These are phyloP conservation scores for Epinephelus awoara DNA, from an alignment of 2,797 vertebrate species.

Conservation along the genomic window DNA sequence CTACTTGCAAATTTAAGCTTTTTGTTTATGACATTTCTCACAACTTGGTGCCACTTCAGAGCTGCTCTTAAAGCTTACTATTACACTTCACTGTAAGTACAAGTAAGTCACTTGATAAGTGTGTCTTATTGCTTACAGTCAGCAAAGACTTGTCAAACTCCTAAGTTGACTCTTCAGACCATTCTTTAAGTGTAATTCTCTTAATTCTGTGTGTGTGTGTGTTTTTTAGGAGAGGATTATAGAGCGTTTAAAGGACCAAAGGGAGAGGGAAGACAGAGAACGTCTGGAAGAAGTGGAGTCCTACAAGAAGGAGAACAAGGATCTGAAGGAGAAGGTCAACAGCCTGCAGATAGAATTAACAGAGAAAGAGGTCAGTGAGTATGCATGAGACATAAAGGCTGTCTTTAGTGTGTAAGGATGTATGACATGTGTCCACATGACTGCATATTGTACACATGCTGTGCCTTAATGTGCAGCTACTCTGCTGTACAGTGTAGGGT, in stretches of 20 bases:
- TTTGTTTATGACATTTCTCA: not conserved
- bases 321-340: conserved; percentile 98
- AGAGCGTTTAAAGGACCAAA: conserved; percentile 98
- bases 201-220: conserved; percentile 31
- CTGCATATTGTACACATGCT: conserved; percentile 8
- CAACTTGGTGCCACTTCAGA: not conserved
- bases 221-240: conserved; percentile 95
- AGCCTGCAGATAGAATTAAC: conserved; percentile 95
- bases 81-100: not conserved
- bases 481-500: not conserved
- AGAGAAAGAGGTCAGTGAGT: conserved; percentile 94
- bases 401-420: conserved; percentile 5
- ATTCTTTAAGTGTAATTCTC: not conserved
- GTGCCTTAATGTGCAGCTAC: conserved; percentile 31
- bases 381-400: conserved; percentile 8
- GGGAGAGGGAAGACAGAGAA: conserved; percentile 97
- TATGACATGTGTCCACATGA: conserved; percentile 5
- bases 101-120: not conserved
- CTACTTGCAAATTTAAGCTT: not conserved
- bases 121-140: not conserved
- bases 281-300: conserved; percentile 96
- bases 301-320: conserved; percentile 99
- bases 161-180: not conserved
- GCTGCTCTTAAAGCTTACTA: conserved; percentile 6
- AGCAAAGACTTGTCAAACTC: not conserved